Base-by-base conservation (phyloP, 2,797 vertebrate species). In the Cynodonichthys magdalenae region DNA sequence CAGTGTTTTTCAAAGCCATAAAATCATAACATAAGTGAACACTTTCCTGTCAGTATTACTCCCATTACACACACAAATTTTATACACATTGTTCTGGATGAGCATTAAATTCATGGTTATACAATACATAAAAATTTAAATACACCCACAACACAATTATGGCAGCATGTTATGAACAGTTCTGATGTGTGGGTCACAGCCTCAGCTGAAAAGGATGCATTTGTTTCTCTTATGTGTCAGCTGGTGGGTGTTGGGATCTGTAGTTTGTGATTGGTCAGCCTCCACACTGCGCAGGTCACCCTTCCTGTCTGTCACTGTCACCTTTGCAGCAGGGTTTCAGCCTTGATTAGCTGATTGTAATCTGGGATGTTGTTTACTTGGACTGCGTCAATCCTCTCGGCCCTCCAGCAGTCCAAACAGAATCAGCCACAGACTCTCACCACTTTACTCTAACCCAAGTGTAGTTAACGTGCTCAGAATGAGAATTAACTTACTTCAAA, bases 281-380 rank as follows among this genome's bases (percentile, higher is more conserved):
- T 61, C 29, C 3, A n/a, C 59, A 10, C 34, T 55, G 36, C 36
- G 27, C 64, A 55, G 77, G 62, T 62, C 65, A 50, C 34, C 10
- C 15, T 15, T 45, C 50, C 59, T 70, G 75, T 72, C 71, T 28
- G 51, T 74, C 69, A 45, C 27, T 50, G 78, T 77, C 74, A 72
- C 68, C 51, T 29, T 18, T 27, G 50, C 51, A 55, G 29, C 58
- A 17, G 5, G 41, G 66, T 65, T 46, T 82, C 72, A 71, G 65
- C 70, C 67, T 67, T 42, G 41, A 82, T 88, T 76, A 86, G 66
- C 83, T 57, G 66, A 70, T 19, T 51, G 31, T 89, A 89, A 89
- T 89, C 89, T 83, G 71, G 73, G 78, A 63, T 19, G 31, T 52
- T 69, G 78, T 89, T 76, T 71, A 71, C 79, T 61, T 53, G 65